These are phyloP conservation scores for Ceratitis capitata DNA, from an alignment of 1,140 invertebrate species.

Conservation along the genomic window DNA sequence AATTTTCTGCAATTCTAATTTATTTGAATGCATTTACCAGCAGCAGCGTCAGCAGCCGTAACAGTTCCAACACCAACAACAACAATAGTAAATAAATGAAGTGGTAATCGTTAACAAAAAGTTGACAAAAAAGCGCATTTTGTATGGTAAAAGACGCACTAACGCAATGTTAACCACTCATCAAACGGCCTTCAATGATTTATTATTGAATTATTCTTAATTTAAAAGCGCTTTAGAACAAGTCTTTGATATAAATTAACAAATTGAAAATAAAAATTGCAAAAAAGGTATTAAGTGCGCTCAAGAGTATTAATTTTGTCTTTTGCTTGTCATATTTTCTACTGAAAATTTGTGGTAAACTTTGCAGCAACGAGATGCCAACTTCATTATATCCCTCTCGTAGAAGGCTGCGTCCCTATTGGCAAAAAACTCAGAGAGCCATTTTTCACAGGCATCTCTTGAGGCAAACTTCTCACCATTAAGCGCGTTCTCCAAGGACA, in stretches of 20 bases:
- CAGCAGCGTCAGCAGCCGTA: not conserved
- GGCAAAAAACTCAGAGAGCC: no score
- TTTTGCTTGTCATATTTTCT: no score
- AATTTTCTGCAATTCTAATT: not conserved
- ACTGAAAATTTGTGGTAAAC: no score
- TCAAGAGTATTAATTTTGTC: no score
- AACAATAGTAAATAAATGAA: not conserved
- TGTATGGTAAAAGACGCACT: not conserved
- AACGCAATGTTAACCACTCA: not conserved
- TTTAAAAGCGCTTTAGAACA: not conserved
- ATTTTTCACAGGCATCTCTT: no score
- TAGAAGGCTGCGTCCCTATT: no score
- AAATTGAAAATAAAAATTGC: not conserved
- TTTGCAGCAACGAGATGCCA: no score
- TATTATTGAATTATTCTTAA: not conserved
- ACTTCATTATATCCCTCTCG: no score
- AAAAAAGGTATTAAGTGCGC: not conserved
- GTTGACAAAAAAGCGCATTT: not conserved
- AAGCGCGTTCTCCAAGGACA: no score
- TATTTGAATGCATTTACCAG: not conserved
- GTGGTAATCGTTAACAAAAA: not conserved
- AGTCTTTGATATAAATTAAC: not conserved
- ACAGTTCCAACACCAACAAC: no score
- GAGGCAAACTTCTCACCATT: no score
- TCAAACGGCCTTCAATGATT: not conserved